A percentile compares a stretch with the other conserved stretches of the same genome.
These are phyloP conservation scores for Amblyopsis rosae DNA, from an alignment of 2,113 vertebrate genomes.

Conservation along the genomic window DNA sequence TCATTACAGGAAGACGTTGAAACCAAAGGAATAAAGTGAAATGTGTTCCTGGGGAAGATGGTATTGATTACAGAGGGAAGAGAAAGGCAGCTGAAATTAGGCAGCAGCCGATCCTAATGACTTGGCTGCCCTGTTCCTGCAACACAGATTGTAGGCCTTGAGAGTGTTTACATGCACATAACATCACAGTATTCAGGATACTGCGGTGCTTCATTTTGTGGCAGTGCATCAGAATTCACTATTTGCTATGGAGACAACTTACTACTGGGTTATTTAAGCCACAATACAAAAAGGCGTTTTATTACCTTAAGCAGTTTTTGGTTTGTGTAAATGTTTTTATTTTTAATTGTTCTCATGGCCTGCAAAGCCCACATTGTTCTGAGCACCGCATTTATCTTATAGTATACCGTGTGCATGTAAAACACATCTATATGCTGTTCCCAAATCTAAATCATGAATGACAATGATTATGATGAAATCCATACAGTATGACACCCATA, in stretches of 20 bases:
- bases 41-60: constrained; percentile 25
- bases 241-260: too few relatives aligned
- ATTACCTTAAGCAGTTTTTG: too few relatives aligned
- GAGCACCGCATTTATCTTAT: not conserved
- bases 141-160: not conserved
- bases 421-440: not conserved
- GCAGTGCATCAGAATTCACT: too few relatives aligned
- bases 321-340: too few relatives aligned
- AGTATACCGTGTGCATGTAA: not conserved
- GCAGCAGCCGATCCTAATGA: not conserved
- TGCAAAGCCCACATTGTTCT: too few relatives aligned
- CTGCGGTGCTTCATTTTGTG: too few relatives aligned
- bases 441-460: not conserved
- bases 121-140: constrained; percentile 2
- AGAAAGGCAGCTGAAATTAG: constrained; percentile 46
- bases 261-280: too few relatives aligned
- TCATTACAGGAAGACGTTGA: constrained; percentile 7
- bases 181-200: not conserved
- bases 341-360: too few relatives aligned
- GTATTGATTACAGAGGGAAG: constrained; percentile 40
- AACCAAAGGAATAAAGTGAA: not conserved
- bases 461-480: not conserved
- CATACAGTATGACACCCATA: too few relatives aligned
- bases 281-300: too few relatives aligned
- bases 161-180: not conserved